phyloP scores from a whole-genome alignment of 2,888 invertebrate genomes.

The Erebia ligea region DNA sequence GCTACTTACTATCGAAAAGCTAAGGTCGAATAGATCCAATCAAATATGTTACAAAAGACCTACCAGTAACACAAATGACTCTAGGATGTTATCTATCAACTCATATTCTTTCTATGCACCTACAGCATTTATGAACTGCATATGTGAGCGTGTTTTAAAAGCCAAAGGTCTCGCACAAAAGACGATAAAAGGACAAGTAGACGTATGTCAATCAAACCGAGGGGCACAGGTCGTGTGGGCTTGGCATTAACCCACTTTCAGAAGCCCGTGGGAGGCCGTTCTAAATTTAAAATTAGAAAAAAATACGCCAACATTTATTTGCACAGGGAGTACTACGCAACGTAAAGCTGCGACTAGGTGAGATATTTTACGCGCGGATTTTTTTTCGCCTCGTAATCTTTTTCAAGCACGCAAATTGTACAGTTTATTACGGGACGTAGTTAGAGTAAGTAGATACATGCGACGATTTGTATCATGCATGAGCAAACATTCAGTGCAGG shows the following conservation, averaged over 20 bases:
- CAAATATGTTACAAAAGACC: background rate
- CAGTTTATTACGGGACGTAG: background rate
- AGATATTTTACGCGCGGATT: background rate
- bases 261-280: constrained; percentile 75
- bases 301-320: constrained; percentile 62
- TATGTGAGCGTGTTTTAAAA: background rate
- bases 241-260: constrained; percentile 79
- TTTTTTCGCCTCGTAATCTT: background rate
- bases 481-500: background rate
- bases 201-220: constrained; percentile 61
- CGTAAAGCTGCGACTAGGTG: constrained; percentile 30
- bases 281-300: constrained; percentile 69
- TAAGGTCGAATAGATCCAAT: background rate
- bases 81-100: constrained; percentile 6
- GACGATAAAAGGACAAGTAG: constrained; percentile 40
- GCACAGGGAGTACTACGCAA: constrained; percentile 57
- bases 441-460: background rate
- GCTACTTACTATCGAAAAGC: too few species aligned
- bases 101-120: background rate
- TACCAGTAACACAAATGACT: background rate
- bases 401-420: background rate
- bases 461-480: background rate
- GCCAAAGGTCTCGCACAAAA: constrained; percentile 23
- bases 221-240: constrained; percentile 71
- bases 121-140: background rate